Conservation (phyloP, 2,797 vertebrate species). For the Tolypeutes matacus region DNA sequence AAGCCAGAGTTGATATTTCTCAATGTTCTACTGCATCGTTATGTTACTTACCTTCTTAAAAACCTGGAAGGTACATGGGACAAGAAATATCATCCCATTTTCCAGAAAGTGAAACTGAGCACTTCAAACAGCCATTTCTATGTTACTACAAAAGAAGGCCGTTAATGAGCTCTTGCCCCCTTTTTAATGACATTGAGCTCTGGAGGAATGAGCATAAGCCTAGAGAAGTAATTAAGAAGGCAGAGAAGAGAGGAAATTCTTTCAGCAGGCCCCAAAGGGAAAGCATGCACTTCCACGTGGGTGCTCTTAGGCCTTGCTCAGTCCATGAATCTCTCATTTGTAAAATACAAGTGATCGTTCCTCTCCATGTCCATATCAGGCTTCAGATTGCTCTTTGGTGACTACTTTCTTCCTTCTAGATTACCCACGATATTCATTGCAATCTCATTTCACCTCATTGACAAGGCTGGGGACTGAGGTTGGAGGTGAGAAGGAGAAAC, state of each 20-base stretch:
- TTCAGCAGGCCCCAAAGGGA: neutral
- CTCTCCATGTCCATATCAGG: neutral
- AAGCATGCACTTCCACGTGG: too few species aligned
- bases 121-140: neutral
- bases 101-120: neutral
- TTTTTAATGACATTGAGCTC: neutral
- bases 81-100: neutral
- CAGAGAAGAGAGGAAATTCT: neutral
- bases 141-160: neutral
- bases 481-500: neutral
- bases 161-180: neutral
- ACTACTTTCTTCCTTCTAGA: neutral
- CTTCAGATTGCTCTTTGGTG: neutral
- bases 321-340: accelerated
- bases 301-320: neutral
- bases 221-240: neutral
- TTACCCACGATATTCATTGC: neutral
- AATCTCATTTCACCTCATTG: neutral
- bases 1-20: neutral
- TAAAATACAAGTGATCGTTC: neutral
- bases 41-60: neutral
- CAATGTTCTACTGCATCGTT: neutral
- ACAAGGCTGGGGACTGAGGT: neutral
- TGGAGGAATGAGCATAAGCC: neutral
- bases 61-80: neutral